Evolutionary conservation across 1,140 invertebrate genomes (phyloP).

Genomic region (Meloidogyne hapla): DNA sequence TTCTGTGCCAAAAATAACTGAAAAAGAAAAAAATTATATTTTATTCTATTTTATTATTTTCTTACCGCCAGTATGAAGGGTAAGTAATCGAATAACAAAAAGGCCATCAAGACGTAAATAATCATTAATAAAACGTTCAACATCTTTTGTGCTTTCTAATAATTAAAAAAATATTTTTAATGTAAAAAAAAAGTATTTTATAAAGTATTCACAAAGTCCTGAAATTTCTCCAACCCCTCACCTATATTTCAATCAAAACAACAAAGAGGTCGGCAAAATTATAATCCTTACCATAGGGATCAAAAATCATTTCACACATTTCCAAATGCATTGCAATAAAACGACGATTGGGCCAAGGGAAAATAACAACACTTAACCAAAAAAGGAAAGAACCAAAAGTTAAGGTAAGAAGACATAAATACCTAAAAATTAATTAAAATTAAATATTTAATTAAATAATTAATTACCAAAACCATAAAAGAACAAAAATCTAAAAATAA

Average conservation of each 20-base stretch:
- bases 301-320: constrained; percentile 58
- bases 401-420: constrained; percentile 65
- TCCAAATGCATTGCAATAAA: constrained; percentile 58
- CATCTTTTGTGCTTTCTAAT: constrained; percentile 40
- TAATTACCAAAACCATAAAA: constrained; percentile 30
- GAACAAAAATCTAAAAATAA: constrained; percentile 30
- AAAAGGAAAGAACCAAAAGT: constrained; percentile 63
- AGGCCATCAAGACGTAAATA: constrained; percentile 68
- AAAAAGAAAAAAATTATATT: background rate
- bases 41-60: background rate
- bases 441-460: constrained; percentile 13
- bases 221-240: too few relatives aligned
- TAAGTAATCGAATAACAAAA: constrained; percentile 67
- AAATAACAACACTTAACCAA: constrained; percentile 52
- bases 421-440: constrained; percentile 56
- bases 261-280: constrained; percentile 17
- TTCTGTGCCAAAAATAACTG: constrained; percentile 62
- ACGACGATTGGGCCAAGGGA: constrained; percentile 46
- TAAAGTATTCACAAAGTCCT: too few relatives aligned
- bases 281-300: constrained; percentile 40
- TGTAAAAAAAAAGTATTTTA: too few relatives aligned
- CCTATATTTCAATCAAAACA: too few relatives aligned
- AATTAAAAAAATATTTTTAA: constrained; percentile 20
- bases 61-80: constrained; percentile 56
- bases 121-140: constrained; percentile 64